Base-by-base conservation (phyloP, 2,113 vertebrate genomes). In the Mus musculus region DNA sequence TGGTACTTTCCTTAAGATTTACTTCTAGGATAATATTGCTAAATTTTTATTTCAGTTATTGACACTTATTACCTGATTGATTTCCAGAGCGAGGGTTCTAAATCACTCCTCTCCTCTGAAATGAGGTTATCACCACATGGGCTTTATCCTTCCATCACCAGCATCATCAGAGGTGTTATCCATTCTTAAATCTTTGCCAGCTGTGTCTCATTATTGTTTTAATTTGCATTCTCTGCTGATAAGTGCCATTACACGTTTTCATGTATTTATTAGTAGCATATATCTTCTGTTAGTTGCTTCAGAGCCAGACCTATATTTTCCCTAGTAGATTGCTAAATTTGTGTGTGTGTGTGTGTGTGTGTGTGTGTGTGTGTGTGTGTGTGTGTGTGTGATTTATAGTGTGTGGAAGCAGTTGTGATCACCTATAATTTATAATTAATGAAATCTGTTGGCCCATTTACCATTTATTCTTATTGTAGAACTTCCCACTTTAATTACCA, bases 181-280 rank as follows among this genome's bases (percentile, higher is more conserved):
- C 49, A n/a, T 69, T 52, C 80, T 94, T 92, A 85, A 95, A 69
- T 92, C n/a, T 76, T 80, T 85, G 88, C 46, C 75, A 36, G 42
- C 42, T 94, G 22, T 20, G 5, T 91, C 52, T 91, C n/a, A 46
- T 39, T 77, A 52, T 56, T 92, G 59, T 94, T 95, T 84, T 82
- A 90, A 94, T 89, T 94, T 96, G 39, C 28, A 75, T 95, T 94
- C 56, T 95, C 42, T 87, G 7, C 46, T 88, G 63, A 84, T 54
- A 93, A 87, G 85, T 63, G 9, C 72, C 36, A 95, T 22, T 89
- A 67, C 11, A 78, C 7, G 73, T 95, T 89, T 67, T 69, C 80
- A 52, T 87, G 5, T 72, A 76, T 89, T 89, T 88, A 73, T 42
- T 86, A 19, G 10, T 63, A 75, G 67, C 8, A 71, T 65, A 39